Conservation (phyloP, 2,888 invertebrate genomes). For the Salticus scenicus region DNA sequence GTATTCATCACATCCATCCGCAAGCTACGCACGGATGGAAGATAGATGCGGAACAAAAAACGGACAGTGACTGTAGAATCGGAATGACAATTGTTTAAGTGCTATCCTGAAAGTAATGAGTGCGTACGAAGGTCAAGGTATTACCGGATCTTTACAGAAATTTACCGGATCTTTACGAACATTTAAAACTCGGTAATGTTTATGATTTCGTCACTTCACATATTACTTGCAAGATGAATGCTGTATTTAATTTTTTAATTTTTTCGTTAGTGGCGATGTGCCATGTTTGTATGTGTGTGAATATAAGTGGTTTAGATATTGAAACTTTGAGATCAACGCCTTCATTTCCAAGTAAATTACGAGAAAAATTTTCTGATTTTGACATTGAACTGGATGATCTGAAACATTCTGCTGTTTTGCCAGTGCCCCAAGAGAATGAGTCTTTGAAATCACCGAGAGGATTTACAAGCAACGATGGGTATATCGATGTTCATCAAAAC, state of each 20-base stretch:
- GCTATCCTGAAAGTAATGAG: neutral
- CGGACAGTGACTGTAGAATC: neutral
- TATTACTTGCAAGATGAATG: no score
- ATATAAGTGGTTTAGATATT: no score
- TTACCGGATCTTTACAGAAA: neutral
- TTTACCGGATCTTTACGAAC: no score
- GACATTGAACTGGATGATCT: neutral
- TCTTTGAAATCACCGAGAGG: conserved; percentile 35
- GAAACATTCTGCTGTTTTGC: neutral
- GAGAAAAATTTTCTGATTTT: neutral
- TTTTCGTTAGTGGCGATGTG: no score
- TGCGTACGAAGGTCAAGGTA: conserved; percentile 1
- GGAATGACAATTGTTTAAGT: neutral
- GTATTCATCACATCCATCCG: conserved; percentile 28
- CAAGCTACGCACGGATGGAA: neutral
- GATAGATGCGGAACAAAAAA: neutral
- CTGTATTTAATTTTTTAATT: no score
- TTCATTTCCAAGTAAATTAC: neutral
- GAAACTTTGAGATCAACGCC: no score
- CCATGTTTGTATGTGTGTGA: neutral
- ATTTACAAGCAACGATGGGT: conserved; percentile 28
- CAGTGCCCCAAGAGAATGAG: neutral
- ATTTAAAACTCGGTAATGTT: no score
- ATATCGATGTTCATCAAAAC: conserved; percentile 14
- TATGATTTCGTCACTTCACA: no score